Evolutionary conservation across 2,797 vertebrate genomes (phyloP).

Genomic region (Gymnoscopelus braueri): DNA sequence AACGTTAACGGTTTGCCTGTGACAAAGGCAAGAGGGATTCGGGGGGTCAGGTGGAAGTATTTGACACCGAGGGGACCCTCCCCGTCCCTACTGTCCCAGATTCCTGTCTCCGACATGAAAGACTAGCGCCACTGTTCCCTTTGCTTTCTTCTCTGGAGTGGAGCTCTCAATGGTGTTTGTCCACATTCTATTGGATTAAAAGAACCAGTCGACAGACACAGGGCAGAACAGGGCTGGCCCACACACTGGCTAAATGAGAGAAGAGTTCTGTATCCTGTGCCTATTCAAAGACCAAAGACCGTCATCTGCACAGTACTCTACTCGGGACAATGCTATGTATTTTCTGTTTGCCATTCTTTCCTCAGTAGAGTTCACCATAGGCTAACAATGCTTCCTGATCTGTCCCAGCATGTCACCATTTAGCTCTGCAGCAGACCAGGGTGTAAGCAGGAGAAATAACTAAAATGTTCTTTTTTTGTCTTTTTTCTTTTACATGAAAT

Average conservation of each 20-base stretch:
- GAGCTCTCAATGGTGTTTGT: conserved; percentile 48
- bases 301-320: conserved; percentile 17
- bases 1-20: conserved; percentile 22
- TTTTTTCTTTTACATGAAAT: not conserved
- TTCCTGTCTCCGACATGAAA: conserved; percentile 48
- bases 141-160: conserved; percentile 21
- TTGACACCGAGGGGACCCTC: conserved; percentile 31
- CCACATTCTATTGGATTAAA: conserved; percentile 46
- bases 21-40: conserved; percentile 34
- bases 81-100: conserved; percentile 35
- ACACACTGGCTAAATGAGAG: conserved; percentile 31
- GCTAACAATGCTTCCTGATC: conserved; percentile 45
- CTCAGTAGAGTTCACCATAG: conserved; percentile 24
- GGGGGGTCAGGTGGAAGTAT: conserved; percentile 43
- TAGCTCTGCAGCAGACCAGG: conserved; percentile 6
- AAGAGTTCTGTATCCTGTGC: conserved; percentile 26
- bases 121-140: conserved; percentile 21
- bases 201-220: conserved; percentile 35
- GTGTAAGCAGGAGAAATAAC: not conserved
- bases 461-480: not conserved
- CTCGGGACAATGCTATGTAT: conserved; percentile 27
- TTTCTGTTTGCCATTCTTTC: conserved; percentile 36
- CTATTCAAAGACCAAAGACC: conserved; percentile 40
- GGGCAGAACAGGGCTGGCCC: conserved; percentile 7
- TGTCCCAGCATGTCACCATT: conserved; percentile 53